Percentiles rank a stretch among this genome's conserved stretches.
Evolutionary conservation across 2,888 invertebrate species (phyloP).

Genomic region (Argyresthia albistria): DNA sequence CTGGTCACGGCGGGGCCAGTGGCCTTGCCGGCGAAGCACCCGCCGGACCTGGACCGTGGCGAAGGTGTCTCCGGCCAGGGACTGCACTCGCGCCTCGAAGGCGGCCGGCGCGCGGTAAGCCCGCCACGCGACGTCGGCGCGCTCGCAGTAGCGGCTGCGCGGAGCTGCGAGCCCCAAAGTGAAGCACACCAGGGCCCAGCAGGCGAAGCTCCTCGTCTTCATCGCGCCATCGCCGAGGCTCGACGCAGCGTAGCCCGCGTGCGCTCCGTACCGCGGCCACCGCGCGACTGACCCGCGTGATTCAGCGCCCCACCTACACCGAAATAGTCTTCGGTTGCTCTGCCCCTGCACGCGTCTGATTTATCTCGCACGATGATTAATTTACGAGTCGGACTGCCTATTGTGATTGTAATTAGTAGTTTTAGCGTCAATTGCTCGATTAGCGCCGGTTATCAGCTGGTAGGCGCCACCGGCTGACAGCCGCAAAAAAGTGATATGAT

Average conservation of each 20-base stretch:
- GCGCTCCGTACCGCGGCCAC: slow-evolving; percentile 51
- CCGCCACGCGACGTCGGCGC: slow-evolving; percentile 67
- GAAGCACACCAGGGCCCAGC: slow-evolving; percentile 57
- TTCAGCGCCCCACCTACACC: slow-evolving; percentile 46
- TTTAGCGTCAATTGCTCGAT: slow-evolving; percentile 27
- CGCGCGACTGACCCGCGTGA: slow-evolving; percentile 57
- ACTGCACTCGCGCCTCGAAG: slow-evolving; percentile 64
- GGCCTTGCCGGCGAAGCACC: slow-evolving; percentile 51
- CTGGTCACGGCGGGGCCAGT: slow-evolving; percentile 55
- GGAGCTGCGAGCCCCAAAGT: slow-evolving; percentile 40
- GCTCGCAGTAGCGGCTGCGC: slow-evolving; percentile 64
- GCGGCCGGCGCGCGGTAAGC: slow-evolving; percentile 66
- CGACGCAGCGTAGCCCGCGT: slow-evolving; percentile 27
- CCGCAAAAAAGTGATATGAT: background rate
- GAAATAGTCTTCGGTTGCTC: slow-evolving; percentile 39
- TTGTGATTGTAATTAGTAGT: slow-evolving; percentile 42
- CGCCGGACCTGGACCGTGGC: slow-evolving; percentile 58
- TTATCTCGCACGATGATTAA: slow-evolving; percentile 45
- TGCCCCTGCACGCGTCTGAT: slow-evolving; percentile 13
- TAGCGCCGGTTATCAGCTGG: slow-evolving; percentile 18
- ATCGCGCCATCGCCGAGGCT: slow-evolving; percentile 65
- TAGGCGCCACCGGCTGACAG: slow-evolving; percentile 8
- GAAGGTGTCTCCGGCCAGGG: slow-evolving; percentile 44
- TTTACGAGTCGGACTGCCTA: slow-evolving; percentile 33
- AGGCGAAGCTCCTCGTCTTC: slow-evolving; percentile 59